Percentiles rank a stretch among this genome's conserved stretches.
phyloP scores from a whole-genome alignment of 2,888 invertebrate genomes.

The Leucoptera coffeella region DNA sequence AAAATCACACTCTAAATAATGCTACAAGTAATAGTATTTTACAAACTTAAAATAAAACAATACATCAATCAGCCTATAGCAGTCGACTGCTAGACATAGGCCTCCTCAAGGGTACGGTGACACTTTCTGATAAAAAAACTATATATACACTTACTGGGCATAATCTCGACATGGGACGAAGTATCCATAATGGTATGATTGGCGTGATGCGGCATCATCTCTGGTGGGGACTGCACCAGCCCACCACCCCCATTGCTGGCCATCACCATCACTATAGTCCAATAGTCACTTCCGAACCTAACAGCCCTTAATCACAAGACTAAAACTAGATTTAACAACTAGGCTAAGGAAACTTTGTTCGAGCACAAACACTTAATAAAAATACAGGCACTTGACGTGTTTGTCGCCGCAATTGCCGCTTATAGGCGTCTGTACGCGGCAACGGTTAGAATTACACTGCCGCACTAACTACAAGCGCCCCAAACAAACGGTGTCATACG shows the following conservation, averaged over 20 bases:
- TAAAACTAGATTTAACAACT: no score
- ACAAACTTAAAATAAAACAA: no score
- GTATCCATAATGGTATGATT: conserved; percentile 47
- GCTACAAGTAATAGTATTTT: no score
- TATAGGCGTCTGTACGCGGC: conserved; percentile 22
- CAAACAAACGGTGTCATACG: conserved; percentile 36
- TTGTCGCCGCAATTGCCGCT: no score
- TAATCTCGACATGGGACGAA: conserved; percentile 44
- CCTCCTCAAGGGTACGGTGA: no score
- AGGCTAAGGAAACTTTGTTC: neutral
- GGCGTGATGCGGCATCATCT: conserved; percentile 45
- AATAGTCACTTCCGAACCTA: conserved; percentile 14
- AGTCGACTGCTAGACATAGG: no score
- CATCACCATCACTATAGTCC: conserved; percentile 41
- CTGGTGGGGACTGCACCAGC: conserved; percentile 50
- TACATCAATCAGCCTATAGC: no score
- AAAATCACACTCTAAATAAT: no score
- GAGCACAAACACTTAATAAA: neutral
- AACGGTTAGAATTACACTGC: conserved; percentile 45
- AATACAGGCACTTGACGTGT: neutral
- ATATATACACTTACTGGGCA: conserved; percentile 34
- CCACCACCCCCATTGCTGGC: conserved; percentile 45
- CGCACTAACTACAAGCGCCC: conserved; percentile 45
- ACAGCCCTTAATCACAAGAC: conserved; percentile 9
- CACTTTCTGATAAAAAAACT: neutral